Base-by-base conservation (phyloP, 2,113 vertebrate genomes). In the Hemibagrus wyckioides region DNA sequence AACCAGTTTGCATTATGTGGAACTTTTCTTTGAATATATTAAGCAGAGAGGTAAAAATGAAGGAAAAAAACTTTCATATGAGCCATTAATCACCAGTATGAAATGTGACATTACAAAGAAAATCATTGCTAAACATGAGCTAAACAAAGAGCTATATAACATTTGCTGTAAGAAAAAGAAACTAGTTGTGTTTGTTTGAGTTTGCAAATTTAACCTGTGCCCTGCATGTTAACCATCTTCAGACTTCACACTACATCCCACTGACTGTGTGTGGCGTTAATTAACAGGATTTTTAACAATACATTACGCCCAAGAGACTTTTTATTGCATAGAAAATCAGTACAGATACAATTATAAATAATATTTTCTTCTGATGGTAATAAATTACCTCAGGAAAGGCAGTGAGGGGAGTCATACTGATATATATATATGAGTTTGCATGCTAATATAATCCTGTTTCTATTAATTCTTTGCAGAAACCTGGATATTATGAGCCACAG, bases 401-500 rank as follows among this genome's bases (percentile, higher is more conserved):
- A 73, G 69, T 41, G 41, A 10, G 4, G 5, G 10, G 41, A 48
- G 5, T 75, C 39, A 48, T 23, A 75, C 21, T 28, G 41, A 75
- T 48, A 11, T 5, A 44, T 44, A 11, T 41, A n/a, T n/a, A n/a
- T n/a, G n/a, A n/a, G 41, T 17, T 23, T 73, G 44, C 11, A 39
- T 57, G 4, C 0, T 80, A 80, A 36, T 57, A 39, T 25, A 25
- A 23, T 81, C 33, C 54, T 59, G 15, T 28, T 23, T 28, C 56
- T 59, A 41, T 81, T 81, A 28, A 80, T 67, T 86, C 67, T 86
- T 54, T 41, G 75, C 93, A 97, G 97, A 96, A 94, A 92, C 96
- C 96, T 14, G 96, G 96, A 79, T 97, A 95, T 91, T 97, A 97
- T 80, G 94, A 97, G 87, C 96, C 96, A 39, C 93, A 93, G 57